These are phyloP conservation scores for Rutilus rutilus DNA, from an alignment of 2,113 vertebrate species.

Conservation along the genomic window DNA sequence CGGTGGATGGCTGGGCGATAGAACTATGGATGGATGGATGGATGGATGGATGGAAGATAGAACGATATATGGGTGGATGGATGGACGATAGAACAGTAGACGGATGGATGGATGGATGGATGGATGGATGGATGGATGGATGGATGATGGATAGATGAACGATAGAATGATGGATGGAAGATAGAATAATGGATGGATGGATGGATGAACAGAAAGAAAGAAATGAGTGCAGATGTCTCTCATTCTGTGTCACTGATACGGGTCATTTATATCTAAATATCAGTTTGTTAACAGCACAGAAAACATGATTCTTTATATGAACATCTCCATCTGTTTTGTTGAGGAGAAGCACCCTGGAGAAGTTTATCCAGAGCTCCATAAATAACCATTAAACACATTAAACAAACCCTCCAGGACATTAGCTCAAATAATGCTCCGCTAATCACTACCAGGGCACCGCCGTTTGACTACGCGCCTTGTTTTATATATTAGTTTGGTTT, in stretches of 20 bases:
- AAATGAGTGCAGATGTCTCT: neutral
- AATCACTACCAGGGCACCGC: constrained; percentile 14
- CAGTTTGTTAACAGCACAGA: constrained; percentile 6
- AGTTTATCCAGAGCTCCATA: constrained; percentile 16
- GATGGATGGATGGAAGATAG: too few species aligned
- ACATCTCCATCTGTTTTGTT: neutral
- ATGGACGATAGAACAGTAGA: too few species aligned
- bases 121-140: too few species aligned
- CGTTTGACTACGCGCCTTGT: neutral
- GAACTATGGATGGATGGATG: too few species aligned
- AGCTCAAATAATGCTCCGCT: constrained; percentile 1
- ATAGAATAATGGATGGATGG: too few species aligned
- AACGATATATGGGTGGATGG: too few species aligned
- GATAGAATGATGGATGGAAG: too few species aligned
- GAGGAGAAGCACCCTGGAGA: neutral
- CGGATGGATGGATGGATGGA: too few species aligned
- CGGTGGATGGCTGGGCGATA: too few species aligned
- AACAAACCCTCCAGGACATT: constrained; percentile 5
- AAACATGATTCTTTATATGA: neutral
- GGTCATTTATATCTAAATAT: neutral
- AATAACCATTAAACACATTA: neutral
- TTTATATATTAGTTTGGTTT: constrained; percentile 30
- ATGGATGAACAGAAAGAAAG: too few species aligned
- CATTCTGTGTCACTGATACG: neutral
- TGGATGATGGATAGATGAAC: too few species aligned